A percentile compares a stretch with the other conserved stretches of the same genome.
phyloP scores from a whole-genome alignment of 2,797 vertebrate species.

The Coreius guichenoti region DNA sequence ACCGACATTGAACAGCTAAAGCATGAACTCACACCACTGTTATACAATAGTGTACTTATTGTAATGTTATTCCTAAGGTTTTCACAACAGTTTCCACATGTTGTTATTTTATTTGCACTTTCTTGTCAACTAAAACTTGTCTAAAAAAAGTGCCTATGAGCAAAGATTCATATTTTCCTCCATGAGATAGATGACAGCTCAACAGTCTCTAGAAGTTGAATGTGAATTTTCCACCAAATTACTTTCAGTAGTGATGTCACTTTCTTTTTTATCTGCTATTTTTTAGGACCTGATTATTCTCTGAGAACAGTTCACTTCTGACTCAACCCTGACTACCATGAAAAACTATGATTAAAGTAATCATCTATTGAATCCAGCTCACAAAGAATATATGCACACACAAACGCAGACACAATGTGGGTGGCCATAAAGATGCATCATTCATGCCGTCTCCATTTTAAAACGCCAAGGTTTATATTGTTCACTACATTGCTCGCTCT shows the following conservation, averaged over 20 bases:
- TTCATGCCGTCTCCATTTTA: not conserved
- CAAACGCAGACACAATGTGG: slow-evolving; percentile 13
- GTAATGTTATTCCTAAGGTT: not conserved
- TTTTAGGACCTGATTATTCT: slow-evolving; percentile 17
- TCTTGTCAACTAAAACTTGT: not conserved
- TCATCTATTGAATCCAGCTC: slow-evolving; percentile 30
- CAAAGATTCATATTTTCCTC: slow-evolving; percentile 1
- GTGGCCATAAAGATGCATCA: slow-evolving; percentile 13
- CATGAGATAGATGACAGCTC: not conserved
- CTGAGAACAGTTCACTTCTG: slow-evolving; percentile 18
- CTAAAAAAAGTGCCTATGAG: not conserved
- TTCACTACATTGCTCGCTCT: not conserved
- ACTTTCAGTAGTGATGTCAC: slow-evolving; percentile 33
- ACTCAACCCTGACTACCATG: slow-evolving; percentile 8
- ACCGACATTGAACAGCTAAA: not conserved
- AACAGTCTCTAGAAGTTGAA: slow-evolving; percentile 12
- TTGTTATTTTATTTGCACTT: not conserved
- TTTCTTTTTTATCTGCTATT: not conserved
- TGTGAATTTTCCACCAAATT: slow-evolving; percentile 7
- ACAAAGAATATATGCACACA: slow-evolving; percentile 8
- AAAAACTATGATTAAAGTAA: slow-evolving; percentile 41
- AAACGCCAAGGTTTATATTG: slow-evolving; percentile 7
- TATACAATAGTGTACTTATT: not conserved
- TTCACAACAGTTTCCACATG: not conserved
- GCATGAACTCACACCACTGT: not conserved